Evolutionary conservation across 2,113 vertebrate genomes (phyloP), one percentile per base, ranked within the genome.

Genomic region (Leiothrix lutea): DNA sequence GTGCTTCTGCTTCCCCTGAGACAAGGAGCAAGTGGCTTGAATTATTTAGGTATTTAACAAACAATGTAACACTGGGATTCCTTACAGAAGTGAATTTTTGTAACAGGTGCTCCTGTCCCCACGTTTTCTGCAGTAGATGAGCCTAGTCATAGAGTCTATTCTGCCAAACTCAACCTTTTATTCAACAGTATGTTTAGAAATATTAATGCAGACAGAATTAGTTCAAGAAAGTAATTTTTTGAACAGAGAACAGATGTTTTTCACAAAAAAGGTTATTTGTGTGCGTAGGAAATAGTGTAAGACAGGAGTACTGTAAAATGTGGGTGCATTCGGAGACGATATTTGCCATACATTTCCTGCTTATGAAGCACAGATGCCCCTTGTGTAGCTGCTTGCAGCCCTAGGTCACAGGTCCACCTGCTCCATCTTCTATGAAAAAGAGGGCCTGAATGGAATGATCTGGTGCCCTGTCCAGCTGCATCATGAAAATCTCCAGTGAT

Each of bases 81-180:
- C 19, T 44, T 47, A 44, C 33, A 45, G 47, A 62, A 53, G 26
- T 35, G 26, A 51, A 14, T 82, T 60, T 36, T 38, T 60, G 8
- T n/a, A 33, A 7, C 4, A 40, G 16, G 1, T 0, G 0, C 24
- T 74, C 26, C 35, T 45, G 48, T 47, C 22, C 17, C 5, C 7
- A 13, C 0, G 0, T 70, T 88, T 64, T 80, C 29, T 82, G 57
- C 25, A 62, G 60, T 26, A n/a, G 14, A 4, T 28, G 33, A 67
- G 23, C 42, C 2, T 36, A 33, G 47, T 5, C 24, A 50, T 28
- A 5, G 22, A n/a, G 31, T 23, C 40, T 38, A 1, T 50, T 73
- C 9, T 69, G 33, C 51, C 36, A 54, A 65, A 72, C 15, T 67
- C 33, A 45, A 10, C 9, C 9, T 47, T 74, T 78, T 44, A 26